phyloP scores from a whole-genome alignment of 2,113 vertebrate genomes.

The Ciconia maguari region DNA sequence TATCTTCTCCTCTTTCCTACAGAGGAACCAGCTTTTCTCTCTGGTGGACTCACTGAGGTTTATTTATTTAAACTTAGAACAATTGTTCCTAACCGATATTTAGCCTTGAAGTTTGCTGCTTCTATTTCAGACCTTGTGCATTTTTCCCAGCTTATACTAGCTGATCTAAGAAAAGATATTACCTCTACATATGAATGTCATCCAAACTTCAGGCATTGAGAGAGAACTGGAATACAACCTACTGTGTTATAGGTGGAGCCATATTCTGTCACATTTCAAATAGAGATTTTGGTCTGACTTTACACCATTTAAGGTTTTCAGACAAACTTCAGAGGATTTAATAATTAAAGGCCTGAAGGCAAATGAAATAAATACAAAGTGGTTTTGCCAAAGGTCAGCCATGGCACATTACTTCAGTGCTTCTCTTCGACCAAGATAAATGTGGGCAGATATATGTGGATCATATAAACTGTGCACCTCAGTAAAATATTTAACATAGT shows the following conservation, averaged over 20 bases:
- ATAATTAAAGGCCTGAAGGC: not conserved
- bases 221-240: not conserved
- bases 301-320: not conserved
- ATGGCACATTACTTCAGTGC: not conserved
- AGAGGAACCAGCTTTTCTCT: not conserved
- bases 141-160: not conserved
- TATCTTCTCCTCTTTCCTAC: not conserved
- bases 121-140: not conserved
- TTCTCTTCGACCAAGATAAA: not conserved
- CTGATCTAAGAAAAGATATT: conserved; percentile 6
- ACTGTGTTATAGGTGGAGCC: not conserved
- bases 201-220: not conserved
- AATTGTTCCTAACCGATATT: not conserved
- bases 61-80: not conserved
- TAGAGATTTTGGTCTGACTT: not conserved
- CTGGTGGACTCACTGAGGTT: not conserved
- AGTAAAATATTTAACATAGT: not conserved
- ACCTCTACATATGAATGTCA: not conserved
- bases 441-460: not conserved
- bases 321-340: not conserved
- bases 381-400: not conserved
- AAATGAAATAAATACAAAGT: not conserved
- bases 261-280: not conserved
- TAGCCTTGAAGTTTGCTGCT: not conserved
- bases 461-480: not conserved